Evolutionary conservation across 2,113 vertebrate species (phyloP), one percentile per base, ranked within the genome.

Genomic region (Antennarius striatus): DNA sequence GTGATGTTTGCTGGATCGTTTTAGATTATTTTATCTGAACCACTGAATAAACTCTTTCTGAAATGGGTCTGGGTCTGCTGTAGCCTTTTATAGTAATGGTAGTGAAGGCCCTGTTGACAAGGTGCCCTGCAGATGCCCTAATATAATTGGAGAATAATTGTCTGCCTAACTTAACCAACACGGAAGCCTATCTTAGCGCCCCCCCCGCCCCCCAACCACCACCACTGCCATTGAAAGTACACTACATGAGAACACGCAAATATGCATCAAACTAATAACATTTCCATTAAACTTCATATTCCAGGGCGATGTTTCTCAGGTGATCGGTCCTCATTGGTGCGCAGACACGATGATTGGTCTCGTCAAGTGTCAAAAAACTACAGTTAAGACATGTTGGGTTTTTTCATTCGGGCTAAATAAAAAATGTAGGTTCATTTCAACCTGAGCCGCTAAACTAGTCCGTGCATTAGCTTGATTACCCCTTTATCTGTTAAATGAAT

Each of bases 401-500:
- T 6, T 56, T 46, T 56, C 12, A 49, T 30, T 30, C 3, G 0
- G 45, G 66, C 48, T 61, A 75, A 63, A 60, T 17, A 10, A 40
- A 68, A 74, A 73, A 79, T 70, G 14, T 49, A 70, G 71, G 58
- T 71, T 71, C 15, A 64, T 78, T 77, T 82, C 52, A 71, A 69
- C 68, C 66, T 32, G 32, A 45, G 1, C 61, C 13, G 66, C 69
- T 75, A 36, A 64, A 75, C 55, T 54, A 22, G 75, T 81, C 66
- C 40, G 57, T 47, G 70, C 84, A 85, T 89, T 90, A 83, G 86
- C 78, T 69, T 87, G 83, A 89, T 89, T 89, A 79, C 63, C 68
- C 77, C 85, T 88, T 86, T 90, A 87, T 87, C 83, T 80, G 81
- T 87, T 72, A 87, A 86, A 84, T 76, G 62, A 81, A 86, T 83